Evolutionary conservation across 2,113 vertebrate species (phyloP).

Genomic region (Etheostoma spectabile): DNA sequence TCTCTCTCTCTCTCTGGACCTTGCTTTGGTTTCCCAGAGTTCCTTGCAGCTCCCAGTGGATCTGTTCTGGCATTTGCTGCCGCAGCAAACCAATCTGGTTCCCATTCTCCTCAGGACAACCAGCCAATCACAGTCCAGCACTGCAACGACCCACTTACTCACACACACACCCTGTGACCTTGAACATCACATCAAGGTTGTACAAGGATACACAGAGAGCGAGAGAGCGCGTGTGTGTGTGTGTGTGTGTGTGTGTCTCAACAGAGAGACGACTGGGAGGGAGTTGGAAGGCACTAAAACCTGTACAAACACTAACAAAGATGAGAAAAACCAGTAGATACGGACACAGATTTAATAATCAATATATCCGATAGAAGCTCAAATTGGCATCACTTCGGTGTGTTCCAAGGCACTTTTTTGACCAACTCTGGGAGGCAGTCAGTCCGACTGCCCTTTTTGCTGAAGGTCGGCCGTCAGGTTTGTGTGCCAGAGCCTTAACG

Average conservation of each 20-base stretch:
- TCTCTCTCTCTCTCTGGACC: background rate
- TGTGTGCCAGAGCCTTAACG: too few species aligned
- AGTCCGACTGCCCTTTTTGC: too few species aligned
- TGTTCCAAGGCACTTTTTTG: too few species aligned
- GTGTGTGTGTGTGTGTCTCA: background rate
- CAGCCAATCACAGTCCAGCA: slow-evolving; percentile 51
- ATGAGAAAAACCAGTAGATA: background rate
- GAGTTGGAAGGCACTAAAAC: background rate
- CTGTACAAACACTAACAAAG: slow-evolving; percentile 5
- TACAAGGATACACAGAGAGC: slow-evolving; percentile 16
- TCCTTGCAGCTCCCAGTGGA: slow-evolving; percentile 59
- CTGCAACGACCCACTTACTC: slow-evolving; percentile 62
- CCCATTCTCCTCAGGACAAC: slow-evolving; percentile 33
- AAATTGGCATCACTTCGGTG: too few species aligned
- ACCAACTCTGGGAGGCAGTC: too few species aligned
- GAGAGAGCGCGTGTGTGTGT: background rate
- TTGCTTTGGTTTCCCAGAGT: slow-evolving; percentile 57
- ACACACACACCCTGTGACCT: slow-evolving; percentile 52
- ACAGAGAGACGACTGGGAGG: background rate
- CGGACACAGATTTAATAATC: background rate
- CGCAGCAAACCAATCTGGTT: slow-evolving; percentile 51
- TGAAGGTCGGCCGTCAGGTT: too few species aligned
- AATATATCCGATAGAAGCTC: background rate
- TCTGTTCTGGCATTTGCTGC: slow-evolving; percentile 52
- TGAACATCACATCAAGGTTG: slow-evolving; percentile 63